These are phyloP conservation scores for Dipodomys ordii DNA, from an alignment of 2,113 vertebrate genomes.

Conservation along the genomic window DNA sequence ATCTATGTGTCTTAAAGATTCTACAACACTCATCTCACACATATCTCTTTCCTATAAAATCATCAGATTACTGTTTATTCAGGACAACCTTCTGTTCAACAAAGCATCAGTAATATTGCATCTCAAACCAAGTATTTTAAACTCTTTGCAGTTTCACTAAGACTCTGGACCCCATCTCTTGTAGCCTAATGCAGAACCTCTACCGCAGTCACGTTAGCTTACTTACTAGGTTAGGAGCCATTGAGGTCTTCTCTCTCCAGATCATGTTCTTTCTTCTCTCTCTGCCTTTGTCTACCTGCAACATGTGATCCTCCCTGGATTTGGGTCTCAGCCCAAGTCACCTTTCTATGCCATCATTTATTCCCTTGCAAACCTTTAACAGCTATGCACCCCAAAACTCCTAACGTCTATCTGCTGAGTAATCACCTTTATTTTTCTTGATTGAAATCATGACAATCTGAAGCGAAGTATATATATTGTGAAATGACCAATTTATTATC, in stretches of 20 bases:
- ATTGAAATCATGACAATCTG: not conserved
- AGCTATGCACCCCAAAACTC: not conserved
- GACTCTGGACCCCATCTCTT: rapidly evolving
- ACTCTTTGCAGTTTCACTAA: not conserved
- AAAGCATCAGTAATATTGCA: not conserved
- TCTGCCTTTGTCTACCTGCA: not conserved
- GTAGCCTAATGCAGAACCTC: not conserved
- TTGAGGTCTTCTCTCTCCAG: not conserved
- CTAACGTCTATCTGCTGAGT: not conserved
- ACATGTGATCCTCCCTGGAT: not conserved
- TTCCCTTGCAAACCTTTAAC: not conserved
- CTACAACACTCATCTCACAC: too few species aligned
- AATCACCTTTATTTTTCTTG: not conserved
- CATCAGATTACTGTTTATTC: not conserved
- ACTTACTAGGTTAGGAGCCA: rapidly evolving
- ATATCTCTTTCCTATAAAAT: not conserved
- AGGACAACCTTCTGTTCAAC: not conserved
- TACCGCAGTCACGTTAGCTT: too few species aligned
- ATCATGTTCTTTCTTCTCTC: not conserved
- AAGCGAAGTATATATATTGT: too few species aligned
- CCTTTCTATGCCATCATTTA: not conserved
- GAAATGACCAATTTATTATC: not conserved
- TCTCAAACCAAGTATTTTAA: not conserved
- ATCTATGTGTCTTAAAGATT: too few species aligned
- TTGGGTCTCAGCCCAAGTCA: not conserved